Percentiles rank a stretch among this genome's conserved stretches.
Conservation (phyloP, 2,113 vertebrate genomes). For the Perca fluviatilis region DNA sequence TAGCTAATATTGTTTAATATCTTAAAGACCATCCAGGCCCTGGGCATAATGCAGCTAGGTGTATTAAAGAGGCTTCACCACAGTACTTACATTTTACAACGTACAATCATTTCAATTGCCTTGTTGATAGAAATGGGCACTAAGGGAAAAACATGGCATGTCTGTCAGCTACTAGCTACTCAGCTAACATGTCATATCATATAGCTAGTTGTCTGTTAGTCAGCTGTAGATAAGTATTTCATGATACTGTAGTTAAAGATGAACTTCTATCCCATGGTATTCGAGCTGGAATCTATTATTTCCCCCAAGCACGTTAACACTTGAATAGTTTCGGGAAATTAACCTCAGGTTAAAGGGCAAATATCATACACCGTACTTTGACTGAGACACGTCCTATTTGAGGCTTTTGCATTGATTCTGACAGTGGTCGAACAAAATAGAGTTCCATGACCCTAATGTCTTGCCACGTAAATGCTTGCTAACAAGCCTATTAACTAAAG, state of each 20-base stretch:
- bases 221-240: neutral
- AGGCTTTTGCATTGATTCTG: neutral
- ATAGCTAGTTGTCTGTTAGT: neutral
- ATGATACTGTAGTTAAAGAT: neutral
- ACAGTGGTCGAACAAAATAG: neutral
- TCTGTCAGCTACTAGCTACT: neutral
- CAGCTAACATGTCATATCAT: neutral
- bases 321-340: neutral
- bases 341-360: neutral
- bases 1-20: slow-evolving; percentile 19
- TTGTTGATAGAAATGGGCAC: neutral
- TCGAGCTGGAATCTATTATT: neutral
- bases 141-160: neutral
- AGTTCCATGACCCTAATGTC: neutral
- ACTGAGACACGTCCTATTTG: neutral
- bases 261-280: neutral
- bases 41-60: slow-evolving; percentile 1
- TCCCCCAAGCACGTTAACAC: neutral
- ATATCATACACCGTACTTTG: neutral
- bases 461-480: slow-evolving; percentile 40
- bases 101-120: neutral
- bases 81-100: neutral
- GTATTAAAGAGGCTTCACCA: neutral
- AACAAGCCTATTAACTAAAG: slow-evolving; percentile 73
- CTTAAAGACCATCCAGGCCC: slow-evolving; percentile 9